Conservation (phyloP, 2,888 invertebrate species). For the Osmoderma eremita region DNA sequence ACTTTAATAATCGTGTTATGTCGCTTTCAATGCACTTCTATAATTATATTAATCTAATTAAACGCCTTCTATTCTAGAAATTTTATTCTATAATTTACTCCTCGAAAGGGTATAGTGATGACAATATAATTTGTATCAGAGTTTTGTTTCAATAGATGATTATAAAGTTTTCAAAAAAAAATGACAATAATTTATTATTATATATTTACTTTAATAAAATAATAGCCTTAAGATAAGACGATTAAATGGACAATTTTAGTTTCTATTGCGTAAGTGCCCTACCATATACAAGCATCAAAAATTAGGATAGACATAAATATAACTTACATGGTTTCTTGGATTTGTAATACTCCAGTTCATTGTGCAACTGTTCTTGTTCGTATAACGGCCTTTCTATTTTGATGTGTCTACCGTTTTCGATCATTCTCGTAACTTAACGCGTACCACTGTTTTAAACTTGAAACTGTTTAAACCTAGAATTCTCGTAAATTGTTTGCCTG, state of each 20-base stretch:
- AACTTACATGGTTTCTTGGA: slow-evolving; percentile 63
- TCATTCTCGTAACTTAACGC: slow-evolving; percentile 42
- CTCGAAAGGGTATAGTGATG: too few relatives aligned
- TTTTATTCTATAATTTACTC: too few relatives aligned
- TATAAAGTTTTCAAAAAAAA: neutral
- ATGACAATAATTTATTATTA: neutral
- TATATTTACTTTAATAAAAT: slow-evolving; percentile 2
- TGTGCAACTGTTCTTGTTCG: slow-evolving; percentile 64
- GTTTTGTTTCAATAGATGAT: neutral
- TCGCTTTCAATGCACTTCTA: too few relatives aligned
- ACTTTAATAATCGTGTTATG: too few relatives aligned
- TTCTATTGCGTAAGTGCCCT: neutral
- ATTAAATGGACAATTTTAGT: neutral
- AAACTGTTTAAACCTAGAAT: slow-evolving; percentile 19
- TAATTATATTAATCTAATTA: too few relatives aligned
- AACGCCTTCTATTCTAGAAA: too few relatives aligned
- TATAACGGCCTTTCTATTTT: slow-evolving; percentile 65
- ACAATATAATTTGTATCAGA: too few relatives aligned
- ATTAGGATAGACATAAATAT: neutral
- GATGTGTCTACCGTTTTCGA: slow-evolving; percentile 50
- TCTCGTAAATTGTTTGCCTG: neutral
- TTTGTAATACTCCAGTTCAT: slow-evolving; percentile 64
- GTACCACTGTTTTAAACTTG: slow-evolving; percentile 9
- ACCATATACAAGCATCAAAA: too few relatives aligned
- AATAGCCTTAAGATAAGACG: neutral